Base-by-base conservation (phyloP, 2,888 invertebrate genomes). In the Trilocha varians region DNA sequence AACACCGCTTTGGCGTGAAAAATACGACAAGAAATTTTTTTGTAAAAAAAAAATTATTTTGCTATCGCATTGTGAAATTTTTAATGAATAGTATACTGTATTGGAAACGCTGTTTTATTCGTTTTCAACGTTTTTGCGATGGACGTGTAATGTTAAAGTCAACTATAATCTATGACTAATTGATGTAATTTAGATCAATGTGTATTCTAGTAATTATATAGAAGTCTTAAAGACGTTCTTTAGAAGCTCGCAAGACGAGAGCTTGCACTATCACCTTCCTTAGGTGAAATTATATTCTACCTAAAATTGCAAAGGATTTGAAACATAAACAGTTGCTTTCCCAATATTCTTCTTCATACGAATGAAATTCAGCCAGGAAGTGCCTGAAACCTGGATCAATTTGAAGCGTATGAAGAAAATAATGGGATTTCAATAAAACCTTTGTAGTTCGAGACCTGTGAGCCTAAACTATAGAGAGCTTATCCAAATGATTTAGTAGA, bases 391-490 rank as follows among this genome's bases (percentile, higher is more conserved):
- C 49, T 53, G 48, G 53, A 47, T 51, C 43, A 57, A 60, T 57
- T 60, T 45, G 40, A 25, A 25, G 4, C 25, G 25, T 25, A 25
- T 25, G 25, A 9, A 11, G 11, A 4, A 25, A 9, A 2, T 25
- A 11, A 9, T 4, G 25, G 11, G 5, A n/a, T n/a, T 25, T 25
- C 11, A 3, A 5, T 44, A 1, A 66, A 65, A 66, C 70, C 72
- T 73, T 63, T 76, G 78, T 73, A 62, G 57, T 72, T 76, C 73
- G 70, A 69, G 75, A 74, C 53, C 67, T 65, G 63, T 65, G 75
- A 83, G 84, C 84, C 84, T 85, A 84, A 83, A 65, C 70, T 64
- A 71, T 83, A 84, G 73, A 84, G 84, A 85, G 85, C 84, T 85
- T 84, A 83, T 57, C 66, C 71, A 76, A 80, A 79, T 78, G 77